Evolutionary conservation across 1,140 invertebrate genomes (phyloP), one percentile per base, ranked within the genome.

Genomic region (Aphelinus atriplicis): DNA sequence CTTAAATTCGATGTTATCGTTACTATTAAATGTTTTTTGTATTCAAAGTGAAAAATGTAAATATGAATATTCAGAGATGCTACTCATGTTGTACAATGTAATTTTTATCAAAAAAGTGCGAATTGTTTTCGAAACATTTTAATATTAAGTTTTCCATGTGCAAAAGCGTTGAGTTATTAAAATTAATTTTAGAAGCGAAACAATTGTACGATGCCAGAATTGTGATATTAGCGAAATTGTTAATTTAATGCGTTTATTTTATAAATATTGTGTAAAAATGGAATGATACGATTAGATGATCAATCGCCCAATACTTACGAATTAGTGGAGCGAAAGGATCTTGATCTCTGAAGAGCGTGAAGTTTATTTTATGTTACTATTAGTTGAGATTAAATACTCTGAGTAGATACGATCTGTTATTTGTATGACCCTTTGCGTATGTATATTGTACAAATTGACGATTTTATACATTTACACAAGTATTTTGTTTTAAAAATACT

Each of bases 401-500:
- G 45, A 7, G 50, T 65, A 53, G 48, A 64, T 69, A 61, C 7
- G 45, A 56, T 50, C 42, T 67, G 46, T 61, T 66, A 70, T 60
- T 62, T 72, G 65, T 82, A 82, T 79, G 81, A 26, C 26, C 26
- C 26, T 26, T 26, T 70, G 3, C 3, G 10, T 7, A 68, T 80
- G 51, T 78, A 75, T 77, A 78, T 82, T 84, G 79, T 81, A 83
- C 78, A 84, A 82, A 83, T 80, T 75, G 81, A 50, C 69, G n/a
- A 80, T 84, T 83, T 85, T 84, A 82, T 84, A 78, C 73, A 81
- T 84, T 81, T 84, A 76, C 79, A 80, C 71, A 79, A 87, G 85
- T 87, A 86, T 87, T 87, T 87, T 87, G 86, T 87, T 86, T 84
- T 86, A 86, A 84, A 86, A 87, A 86, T 87, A 86, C 85, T 87